Evolutionary conservation across 2,113 vertebrate species (phyloP), one percentile per base, ranked within the genome.

Genomic region (Axis porcinus): DNA sequence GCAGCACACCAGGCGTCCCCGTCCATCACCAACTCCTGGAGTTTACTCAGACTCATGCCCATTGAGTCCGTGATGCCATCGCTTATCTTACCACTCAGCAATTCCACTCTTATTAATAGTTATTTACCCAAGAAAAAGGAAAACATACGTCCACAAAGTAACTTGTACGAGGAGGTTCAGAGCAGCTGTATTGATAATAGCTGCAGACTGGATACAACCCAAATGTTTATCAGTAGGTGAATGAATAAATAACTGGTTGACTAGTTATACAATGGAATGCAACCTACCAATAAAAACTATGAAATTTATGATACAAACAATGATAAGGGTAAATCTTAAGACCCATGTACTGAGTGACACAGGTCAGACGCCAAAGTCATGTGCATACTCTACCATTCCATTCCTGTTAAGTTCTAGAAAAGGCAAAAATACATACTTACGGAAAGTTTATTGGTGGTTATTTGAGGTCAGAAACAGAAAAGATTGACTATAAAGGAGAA

Each of bases 81-180:
- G 47, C 8, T 81, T 89, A 86, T n/a, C 78, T 97, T 88, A 58
- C 13, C 47, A 86, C 52, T 54, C 33, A 57, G 8, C n/a, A 92
- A 81, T 96, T 76, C n/a, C 30, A 91, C 45, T 60, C 14, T 1
- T 93, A 27, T 76, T 76, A 43, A 43, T 76, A 89, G 50, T 17
- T 96, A 60, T 79, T 95, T 93, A 87, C 76, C 30, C n/a, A 95
- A 67, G 64, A 81, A 96, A 98, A 95, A 81, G 67, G 23, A n/a
- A 91, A 95, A 50, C 8, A 40, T 86, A 60, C 16, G 30, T 94
- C 36, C 40, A 70, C 16, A 40, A 28, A 94, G 89, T 81, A 40
- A 57, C 43, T 54, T 82, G 21, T 54, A 57, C 1, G 19, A 91
- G 43, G 62, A 91, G 60, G 50, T 67, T 54, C 47, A 74, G 40